These are phyloP conservation scores for Melikaiella ostensackeni DNA, from an alignment of 2,888 invertebrate species.

Conservation along the genomic window DNA sequence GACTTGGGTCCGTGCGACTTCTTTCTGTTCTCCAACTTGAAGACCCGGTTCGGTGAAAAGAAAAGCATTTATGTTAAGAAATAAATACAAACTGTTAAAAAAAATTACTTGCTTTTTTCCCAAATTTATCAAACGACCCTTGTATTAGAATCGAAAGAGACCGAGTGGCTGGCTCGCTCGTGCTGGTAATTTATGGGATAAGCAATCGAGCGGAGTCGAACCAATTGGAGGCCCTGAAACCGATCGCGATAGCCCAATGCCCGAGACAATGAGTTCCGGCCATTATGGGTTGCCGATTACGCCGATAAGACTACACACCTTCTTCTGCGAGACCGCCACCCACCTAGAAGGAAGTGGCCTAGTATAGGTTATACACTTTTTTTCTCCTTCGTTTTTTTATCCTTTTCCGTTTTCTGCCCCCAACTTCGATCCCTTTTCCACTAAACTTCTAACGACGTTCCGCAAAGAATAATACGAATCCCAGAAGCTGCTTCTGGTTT, in stretches of 20 bases:
- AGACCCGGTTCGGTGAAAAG: no score
- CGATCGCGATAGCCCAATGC: conserved; percentile 43
- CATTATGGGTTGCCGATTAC: conserved; percentile 59
- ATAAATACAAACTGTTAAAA: no score
- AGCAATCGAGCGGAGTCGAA: conserved; percentile 41
- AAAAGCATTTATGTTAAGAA: no score
- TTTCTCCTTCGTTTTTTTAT: conserved; percentile 1
- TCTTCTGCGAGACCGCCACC: conserved; percentile 34
- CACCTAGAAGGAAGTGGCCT: conserved; percentile 32
- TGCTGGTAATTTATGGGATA: conserved; percentile 43
- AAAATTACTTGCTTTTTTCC: no score
- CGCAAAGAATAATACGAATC: conserved; percentile 60
- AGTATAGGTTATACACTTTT: conserved; percentile 2
- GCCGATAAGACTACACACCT: conserved; percentile 45
- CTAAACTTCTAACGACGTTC: conserved; percentile 53
- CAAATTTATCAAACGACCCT: no score
- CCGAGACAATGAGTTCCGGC: conserved; percentile 47
- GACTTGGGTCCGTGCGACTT: no score
- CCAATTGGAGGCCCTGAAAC: conserved; percentile 40
- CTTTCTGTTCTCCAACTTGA: no score
- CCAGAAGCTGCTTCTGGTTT: conserved; percentile 35
- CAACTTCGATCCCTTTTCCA: background rate
- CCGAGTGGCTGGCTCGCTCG: conserved; percentile 33
- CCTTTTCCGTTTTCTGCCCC: conserved; percentile 8
- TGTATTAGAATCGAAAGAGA: conserved; percentile 5